A percentile compares a stretch with the other conserved stretches of the same genome.
phyloP scores from a whole-genome alignment of 2,888 invertebrate species.

The Oxyteleia sp. region DNA sequence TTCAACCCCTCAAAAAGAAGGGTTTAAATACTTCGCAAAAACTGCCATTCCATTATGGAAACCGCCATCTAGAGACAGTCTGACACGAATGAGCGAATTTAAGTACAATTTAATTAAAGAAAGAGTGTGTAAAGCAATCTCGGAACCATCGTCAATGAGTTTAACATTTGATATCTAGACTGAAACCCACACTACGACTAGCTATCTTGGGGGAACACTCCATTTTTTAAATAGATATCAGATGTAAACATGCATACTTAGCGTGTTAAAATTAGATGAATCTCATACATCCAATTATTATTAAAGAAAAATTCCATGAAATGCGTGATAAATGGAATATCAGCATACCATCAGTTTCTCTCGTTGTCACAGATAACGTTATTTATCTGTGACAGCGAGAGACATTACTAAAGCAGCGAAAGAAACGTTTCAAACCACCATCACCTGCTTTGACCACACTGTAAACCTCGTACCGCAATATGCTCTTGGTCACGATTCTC shows the following conservation, averaged over 20 bases:
- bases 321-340: constrained; percentile 56
- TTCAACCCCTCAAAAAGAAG: constrained; percentile 30
- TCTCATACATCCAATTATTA: constrained; percentile 71
- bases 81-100: constrained; percentile 16
- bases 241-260: constrained; percentile 91
- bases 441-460: constrained; percentile 70
- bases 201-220: constrained; percentile 45
- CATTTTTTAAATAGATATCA: constrained; percentile 35
- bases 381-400: no score
- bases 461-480: constrained; percentile 67
- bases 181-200: constrained; percentile 18
- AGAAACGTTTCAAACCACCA: constrained; percentile 30
- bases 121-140: not conserved
- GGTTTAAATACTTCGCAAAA: constrained; percentile 38
- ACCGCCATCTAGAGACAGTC: constrained; percentile 29
- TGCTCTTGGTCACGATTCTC: constrained; percentile 35
- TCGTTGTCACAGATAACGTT: constrained; percentile 71
- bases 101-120: constrained; percentile 28
- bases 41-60: constrained; percentile 34
- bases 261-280: constrained; percentile 91
- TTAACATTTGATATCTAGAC: constrained; percentile 43
- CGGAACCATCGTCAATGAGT: constrained; percentile 3
- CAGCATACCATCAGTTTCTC: constrained; percentile 37
- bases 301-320: constrained; percentile 48
- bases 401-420: constrained; percentile 61